Percentiles rank a stretch among this genome's conserved stretches.
Conservation (phyloP, 2,888 invertebrate species). For the Asteroscopus sphinx region DNA sequence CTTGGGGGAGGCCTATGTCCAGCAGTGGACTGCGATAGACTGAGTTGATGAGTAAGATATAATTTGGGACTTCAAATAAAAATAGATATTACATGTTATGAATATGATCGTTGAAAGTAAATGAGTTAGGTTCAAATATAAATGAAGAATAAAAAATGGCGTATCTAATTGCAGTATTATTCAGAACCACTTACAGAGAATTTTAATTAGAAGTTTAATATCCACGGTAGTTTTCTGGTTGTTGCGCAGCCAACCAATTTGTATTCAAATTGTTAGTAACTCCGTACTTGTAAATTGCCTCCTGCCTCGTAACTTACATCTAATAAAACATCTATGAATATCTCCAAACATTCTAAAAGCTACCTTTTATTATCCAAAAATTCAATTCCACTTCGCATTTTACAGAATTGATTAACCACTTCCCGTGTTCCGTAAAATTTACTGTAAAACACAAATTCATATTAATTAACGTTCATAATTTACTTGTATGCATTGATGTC, state of each 20-base stretch:
- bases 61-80: not conserved
- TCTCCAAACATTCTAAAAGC: slow-evolving; percentile 27
- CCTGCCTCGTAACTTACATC: slow-evolving; percentile 46
- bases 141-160: slow-evolving; percentile 1
- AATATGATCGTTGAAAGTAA: not conserved
- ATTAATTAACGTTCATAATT: slow-evolving; percentile 84
- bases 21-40: too few species aligned
- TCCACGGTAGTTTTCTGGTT: slow-evolving; percentile 40
- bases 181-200: slow-evolving; percentile 7
- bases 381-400: slow-evolving; percentile 47
- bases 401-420: slow-evolving; percentile 65
- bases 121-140: slow-evolving; percentile 1
- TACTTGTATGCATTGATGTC: slow-evolving; percentile 69
- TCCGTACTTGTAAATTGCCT: slow-evolving; percentile 37
- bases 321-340: slow-evolving; percentile 38
- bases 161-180: slow-evolving; percentile 14
- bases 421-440: slow-evolving; percentile 74
- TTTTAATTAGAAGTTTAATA: slow-evolving; percentile 34
- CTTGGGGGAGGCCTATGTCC: too few species aligned
- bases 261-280: slow-evolving; percentile 49
- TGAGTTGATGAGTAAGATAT: too few species aligned
- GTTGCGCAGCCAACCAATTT: slow-evolving; percentile 48
- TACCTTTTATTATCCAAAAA: slow-evolving; percentile 40
- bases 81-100: not conserved
- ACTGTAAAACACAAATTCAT: slow-evolving; percentile 74